Conservation (phyloP, 2,113 vertebrate species). For the Phalacrocorax pelagicus region DNA sequence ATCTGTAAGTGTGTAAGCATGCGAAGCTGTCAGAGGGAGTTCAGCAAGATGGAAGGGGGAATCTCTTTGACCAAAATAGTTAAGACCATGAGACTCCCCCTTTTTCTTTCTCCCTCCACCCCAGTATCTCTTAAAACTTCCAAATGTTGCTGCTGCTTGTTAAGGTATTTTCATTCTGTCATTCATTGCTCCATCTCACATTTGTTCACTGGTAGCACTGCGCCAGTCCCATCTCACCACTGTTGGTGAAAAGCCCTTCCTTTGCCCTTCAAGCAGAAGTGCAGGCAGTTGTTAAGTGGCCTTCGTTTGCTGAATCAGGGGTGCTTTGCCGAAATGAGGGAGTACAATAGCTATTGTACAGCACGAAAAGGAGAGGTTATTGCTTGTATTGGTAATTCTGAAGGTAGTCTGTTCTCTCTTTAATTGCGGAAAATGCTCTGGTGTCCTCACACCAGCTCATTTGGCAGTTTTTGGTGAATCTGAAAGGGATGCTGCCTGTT, state of each 20-base stretch:
- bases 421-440: not conserved
- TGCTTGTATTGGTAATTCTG: not conserved
- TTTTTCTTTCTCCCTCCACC: not conserved
- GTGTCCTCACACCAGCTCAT: not conserved
- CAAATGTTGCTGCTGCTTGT: not conserved
- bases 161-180: not conserved
- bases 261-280: not conserved
- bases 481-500: not conserved
- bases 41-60: not conserved
- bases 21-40: not conserved
- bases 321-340: not conserved
- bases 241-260: not conserved
- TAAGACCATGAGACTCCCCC: not conserved
- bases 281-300: not conserved
- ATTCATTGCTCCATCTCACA: not conserved
- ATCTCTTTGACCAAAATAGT: not conserved
- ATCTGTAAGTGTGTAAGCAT: not conserved
- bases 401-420: not conserved
- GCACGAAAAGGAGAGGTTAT: not conserved
- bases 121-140: not conserved
- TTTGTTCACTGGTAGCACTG: not conserved
- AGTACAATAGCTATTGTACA: not conserved
- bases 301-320: not conserved
- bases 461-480: not conserved
- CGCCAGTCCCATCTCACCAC: not conserved